Conservation (phyloP, 2,888 invertebrate genomes). For the Meganola albula region DNA sequence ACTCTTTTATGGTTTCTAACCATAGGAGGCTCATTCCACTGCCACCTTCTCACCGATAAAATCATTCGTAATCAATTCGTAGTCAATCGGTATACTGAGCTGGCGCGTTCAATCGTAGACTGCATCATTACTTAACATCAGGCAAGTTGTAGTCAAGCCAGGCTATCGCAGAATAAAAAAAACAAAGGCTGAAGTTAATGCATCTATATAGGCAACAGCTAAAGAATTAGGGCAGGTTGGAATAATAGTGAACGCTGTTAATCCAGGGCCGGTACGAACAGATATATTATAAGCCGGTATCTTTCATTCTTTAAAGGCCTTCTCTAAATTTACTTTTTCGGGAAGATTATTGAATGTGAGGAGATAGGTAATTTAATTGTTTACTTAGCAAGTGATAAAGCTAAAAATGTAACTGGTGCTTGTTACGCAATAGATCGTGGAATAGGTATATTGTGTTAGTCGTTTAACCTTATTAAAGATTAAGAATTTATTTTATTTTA, state of each 20-base stretch:
- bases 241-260: slow-evolving; percentile 83
- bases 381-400: slow-evolving; percentile 32
- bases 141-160: too few species aligned
- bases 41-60: too few species aligned
- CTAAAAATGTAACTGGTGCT: slow-evolving; percentile 32
- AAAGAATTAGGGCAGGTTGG: slow-evolving; percentile 76
- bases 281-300: slow-evolving; percentile 50
- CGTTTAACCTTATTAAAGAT: too few species aligned
- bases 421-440: slow-evolving; percentile 27
- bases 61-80: too few species aligned
- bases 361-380: slow-evolving; percentile 34
- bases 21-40: too few species aligned
- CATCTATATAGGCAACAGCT: slow-evolving; percentile 83
- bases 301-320: slow-evolving; percentile 8
- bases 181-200: slow-evolving; percentile 75
- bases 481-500: too few species aligned
- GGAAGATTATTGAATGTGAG: slow-evolving; percentile 28
- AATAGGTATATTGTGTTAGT: too few species aligned
- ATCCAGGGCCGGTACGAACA: slow-evolving; percentile 81
- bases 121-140: too few species aligned
- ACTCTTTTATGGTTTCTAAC: too few species aligned
- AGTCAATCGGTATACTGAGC: slow-evolving; percentile 21
- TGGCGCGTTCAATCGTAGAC: too few species aligned
- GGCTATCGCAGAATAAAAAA: slow-evolving; percentile 58
- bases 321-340: slow-evolving; percentile 21